Conservation (phyloP, 2,888 invertebrate genomes). For the Ligdia adustata region DNA sequence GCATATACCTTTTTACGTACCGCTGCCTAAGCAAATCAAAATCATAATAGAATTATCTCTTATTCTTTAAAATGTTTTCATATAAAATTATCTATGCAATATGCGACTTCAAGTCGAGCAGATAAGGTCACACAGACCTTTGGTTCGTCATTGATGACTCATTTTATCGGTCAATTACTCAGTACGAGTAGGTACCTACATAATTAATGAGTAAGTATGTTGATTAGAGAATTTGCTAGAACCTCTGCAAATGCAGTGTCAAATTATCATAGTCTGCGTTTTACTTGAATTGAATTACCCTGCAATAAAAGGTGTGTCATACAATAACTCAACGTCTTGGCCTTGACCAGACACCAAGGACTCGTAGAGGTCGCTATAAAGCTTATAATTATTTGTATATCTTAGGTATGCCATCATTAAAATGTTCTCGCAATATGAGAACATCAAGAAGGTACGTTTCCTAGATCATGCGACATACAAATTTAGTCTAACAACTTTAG, state of each 20-base stretch:
- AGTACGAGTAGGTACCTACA: constrained; percentile 1
- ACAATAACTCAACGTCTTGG: constrained; percentile 9
- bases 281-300: not conserved
- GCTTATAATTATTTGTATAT: not conserved
- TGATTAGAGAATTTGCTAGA: no score
- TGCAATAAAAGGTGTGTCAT: not conserved
- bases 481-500: constrained; percentile 1
- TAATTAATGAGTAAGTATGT: no score
- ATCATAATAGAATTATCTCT: no score
- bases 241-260: no score
- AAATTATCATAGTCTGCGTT: not conserved
- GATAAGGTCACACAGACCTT: constrained; percentile 25
- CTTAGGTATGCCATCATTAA: not conserved
- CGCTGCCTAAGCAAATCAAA: no score
- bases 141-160: constrained; percentile 29
- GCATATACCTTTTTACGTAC: no score
- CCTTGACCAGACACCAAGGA: constrained; percentile 36
- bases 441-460: no score
- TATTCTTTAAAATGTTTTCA: no score
- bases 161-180: constrained; percentile 8
- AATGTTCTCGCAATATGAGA: no score
- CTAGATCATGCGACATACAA: no score
- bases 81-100: constrained; percentile 1
- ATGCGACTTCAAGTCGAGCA: constrained; percentile 6
- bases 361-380: constrained; percentile 24